Percentiles rank a stretch among this genome's conserved stretches.
These are phyloP conservation scores for Carlito syrichta DNA, from an alignment of 2,113 vertebrate species.

Conservation along the genomic window DNA sequence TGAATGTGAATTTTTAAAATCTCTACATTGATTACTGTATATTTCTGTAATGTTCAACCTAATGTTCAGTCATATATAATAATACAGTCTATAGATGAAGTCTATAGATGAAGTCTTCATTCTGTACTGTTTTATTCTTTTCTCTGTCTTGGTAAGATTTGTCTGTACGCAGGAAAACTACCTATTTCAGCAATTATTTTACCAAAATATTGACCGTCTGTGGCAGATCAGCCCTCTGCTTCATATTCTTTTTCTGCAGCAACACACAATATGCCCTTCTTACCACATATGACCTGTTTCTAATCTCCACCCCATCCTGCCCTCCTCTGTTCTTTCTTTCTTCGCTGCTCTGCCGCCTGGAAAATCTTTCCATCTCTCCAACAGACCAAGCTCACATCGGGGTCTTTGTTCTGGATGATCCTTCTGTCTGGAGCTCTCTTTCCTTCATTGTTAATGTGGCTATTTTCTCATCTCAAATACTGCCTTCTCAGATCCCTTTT, in stretches of 20 bases:
- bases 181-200: conserved; percentile 11
- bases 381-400: neutral
- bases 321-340: neutral
- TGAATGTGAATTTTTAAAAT: neutral
- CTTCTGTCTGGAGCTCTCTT: neutral
- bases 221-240: neutral
- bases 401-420: neutral
- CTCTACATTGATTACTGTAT: neutral
- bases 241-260: neutral
- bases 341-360: neutral
- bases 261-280: neutral
- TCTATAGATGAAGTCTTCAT: neutral
- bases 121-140: neutral
- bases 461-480: neutral
- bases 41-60: neutral
- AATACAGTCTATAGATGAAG: neutral
- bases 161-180: neutral
- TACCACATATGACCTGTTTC: neutral
- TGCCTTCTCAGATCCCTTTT: neutral
- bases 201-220: neutral
- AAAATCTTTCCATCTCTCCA: neutral
- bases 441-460: neutral
- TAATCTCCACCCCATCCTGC: neutral
- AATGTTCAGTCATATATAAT: neutral
- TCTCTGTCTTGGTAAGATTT: neutral